Conservation (phyloP, 2,113 vertebrate genomes). For the Geococcyx californianus region DNA sequence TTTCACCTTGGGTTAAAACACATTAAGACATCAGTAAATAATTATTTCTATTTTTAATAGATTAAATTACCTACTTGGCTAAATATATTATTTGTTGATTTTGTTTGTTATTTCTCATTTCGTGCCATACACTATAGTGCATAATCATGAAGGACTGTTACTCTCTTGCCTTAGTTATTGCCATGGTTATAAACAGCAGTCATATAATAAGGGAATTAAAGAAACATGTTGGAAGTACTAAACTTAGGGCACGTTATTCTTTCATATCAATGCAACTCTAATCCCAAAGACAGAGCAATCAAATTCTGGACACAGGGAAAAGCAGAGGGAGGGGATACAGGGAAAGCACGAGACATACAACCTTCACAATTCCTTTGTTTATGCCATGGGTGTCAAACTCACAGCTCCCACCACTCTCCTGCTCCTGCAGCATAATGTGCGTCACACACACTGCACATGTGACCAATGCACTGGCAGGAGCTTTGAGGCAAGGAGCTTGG, state of each 20-base stretch:
- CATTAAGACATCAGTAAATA: background rate
- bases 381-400: background rate
- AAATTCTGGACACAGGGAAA: background rate
- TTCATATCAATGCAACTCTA: background rate
- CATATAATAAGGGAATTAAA: background rate
- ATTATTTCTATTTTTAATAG: background rate
- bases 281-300: background rate
- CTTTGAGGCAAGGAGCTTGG: too few relatives aligned
- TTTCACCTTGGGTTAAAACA: background rate
- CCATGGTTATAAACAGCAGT: background rate
- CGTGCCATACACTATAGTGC: background rate
- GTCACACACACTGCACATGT: too few relatives aligned
- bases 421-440: too few relatives aligned
- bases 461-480: too few relatives aligned
- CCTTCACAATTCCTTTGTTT: background rate
- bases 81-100: background rate
- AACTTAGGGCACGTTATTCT: background rate
- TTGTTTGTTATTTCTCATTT: background rate
- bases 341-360: background rate
- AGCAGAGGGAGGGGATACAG: background rate
- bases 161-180: background rate
- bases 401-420: too few relatives aligned
- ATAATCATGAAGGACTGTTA: background rate
- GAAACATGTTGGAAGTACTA: background rate
- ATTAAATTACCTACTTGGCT: background rate